Percentiles rank a stretch among this genome's conserved stretches.
phyloP scores from a whole-genome alignment of 2,888 invertebrate genomes.

The Congeria kusceri region DNA sequence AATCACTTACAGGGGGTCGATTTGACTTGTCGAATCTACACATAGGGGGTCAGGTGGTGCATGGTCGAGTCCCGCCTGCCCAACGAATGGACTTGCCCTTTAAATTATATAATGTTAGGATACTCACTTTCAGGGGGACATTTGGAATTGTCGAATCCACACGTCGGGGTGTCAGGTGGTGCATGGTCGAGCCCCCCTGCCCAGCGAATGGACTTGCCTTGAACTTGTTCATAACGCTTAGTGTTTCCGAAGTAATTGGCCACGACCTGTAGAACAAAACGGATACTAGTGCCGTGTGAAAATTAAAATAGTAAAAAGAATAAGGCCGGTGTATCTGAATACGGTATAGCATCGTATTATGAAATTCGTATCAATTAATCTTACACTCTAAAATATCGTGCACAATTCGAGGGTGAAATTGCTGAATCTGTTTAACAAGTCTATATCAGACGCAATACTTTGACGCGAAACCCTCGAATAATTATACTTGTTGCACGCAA shows the following conservation, averaged over 20 bases:
- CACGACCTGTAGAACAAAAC: constrained; percentile 90
- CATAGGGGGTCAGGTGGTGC: constrained; percentile 93
- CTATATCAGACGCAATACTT: too few relatives aligned
- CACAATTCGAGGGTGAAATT: too few relatives aligned
- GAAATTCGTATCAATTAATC: too few relatives aligned
- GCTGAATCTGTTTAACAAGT: too few relatives aligned
- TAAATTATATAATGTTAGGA: too few relatives aligned
- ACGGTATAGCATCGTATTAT: too few relatives aligned
- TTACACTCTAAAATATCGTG: too few relatives aligned
- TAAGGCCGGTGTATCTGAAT: too few relatives aligned
- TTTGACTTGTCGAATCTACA: constrained; percentile 97
- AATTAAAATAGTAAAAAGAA: too few relatives aligned
- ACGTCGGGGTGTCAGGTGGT: constrained; percentile 94
- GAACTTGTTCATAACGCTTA: constrained; percentile 89
- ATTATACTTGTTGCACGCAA: too few relatives aligned
- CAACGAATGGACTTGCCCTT: constrained; percentile 92
- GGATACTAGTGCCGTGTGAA: too few relatives aligned
- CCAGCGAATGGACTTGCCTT: constrained; percentile 93
- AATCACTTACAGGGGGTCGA: constrained; percentile 88
- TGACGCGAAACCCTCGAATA: too few relatives aligned
- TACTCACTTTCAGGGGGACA: constrained; percentile 88
- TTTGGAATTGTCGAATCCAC: constrained; percentile 95
- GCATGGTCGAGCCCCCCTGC: constrained; percentile 92
- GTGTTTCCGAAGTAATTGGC: constrained; percentile 95
- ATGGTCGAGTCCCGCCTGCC: constrained; percentile 92